Evolutionary conservation across 2,888 invertebrate species (phyloP), one percentile per base, ranked within the genome.

Genomic region (Sinopyrophorus schimmeli): DNA sequence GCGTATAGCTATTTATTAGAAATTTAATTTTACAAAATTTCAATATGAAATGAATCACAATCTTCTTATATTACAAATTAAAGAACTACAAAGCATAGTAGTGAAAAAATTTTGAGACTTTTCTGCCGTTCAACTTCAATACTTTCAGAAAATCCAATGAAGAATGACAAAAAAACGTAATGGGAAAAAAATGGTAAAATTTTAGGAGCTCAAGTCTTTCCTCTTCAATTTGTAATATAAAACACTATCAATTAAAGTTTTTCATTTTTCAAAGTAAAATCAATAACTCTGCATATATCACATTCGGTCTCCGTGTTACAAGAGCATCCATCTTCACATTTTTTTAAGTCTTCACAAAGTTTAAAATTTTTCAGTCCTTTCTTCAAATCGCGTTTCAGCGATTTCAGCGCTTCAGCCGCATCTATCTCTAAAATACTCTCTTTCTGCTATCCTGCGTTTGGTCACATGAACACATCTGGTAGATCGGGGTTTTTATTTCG

Each of bases 391-490:
- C 65, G 67, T 49, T 70, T 71, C 21, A 70, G 63, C 21, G 58
- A 55, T 40, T 65, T 67, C 17, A 68, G 56, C 42, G 67, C 65
- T 31, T 59, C 63, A 11, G 63, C 56, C 15, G 62, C 62, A 7
- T 39, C 43, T 10, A 47, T 14, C 5, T 53, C 53, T 17, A 31
- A 11, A 7, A 32, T 12, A 6, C 37, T 37, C 47, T 59, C 55
- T 63, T 63, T 63, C 53, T 71, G 72, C 68, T 72, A 71, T 68
- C 69, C 70, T 14, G 35, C 40, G 63, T 67, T 69, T 61, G 79
- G 84, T 89, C 87, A 89, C 89, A 89, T 89, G 70, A 89, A 89
- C 62, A 89, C 84, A 70, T 88, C 88, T 47, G 83, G 83, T 32
- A 81, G 75, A 49, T 77, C 74, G 20, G 75, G 71, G 37, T 73